Base-by-base conservation (phyloP, 2,888 invertebrate species). In the Agrilus biguttatus region DNA sequence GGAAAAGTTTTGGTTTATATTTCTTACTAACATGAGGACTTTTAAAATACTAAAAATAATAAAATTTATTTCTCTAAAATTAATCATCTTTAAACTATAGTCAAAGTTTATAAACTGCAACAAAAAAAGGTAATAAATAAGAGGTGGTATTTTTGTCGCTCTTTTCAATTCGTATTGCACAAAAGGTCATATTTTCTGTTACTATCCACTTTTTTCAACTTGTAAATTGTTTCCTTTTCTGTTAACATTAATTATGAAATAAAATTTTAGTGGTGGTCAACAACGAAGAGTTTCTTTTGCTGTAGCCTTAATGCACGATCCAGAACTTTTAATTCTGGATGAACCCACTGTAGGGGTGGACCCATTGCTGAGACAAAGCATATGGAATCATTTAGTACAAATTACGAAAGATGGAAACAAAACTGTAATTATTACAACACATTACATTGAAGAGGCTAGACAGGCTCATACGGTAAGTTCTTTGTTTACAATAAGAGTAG, bases 341-440 rank as follows among this genome's bases (percentile, higher is more conserved):
- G 92, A 92, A 66, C 91, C 91, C 0, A 92, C 91, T 0, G 91
- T 92, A 37, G 91, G 91, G 4, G 91, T 92, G 43, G 91, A 92
- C 72, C 91, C 91, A 0, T 71, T 89, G 50, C 74, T 93, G 40
- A 72, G 90, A 14, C 87, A 88, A 69, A 88, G 89, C 65, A 93
- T 93, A 63, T 93, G 93, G 93, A 88, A 87, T 56, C 90, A 93
- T 62, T 71, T 93, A 62, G 84, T 91, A 45, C 80, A 87, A 59
- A 86, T 93, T 60, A 88, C 91, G 53, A 83, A 85, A 68, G 83
- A 84, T 49, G 85, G 87, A 34, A 83, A 86, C 65, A 92, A 89
- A 66, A 93, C 93, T 14, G 92, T 93, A 53, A 90, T 87, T 52
- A 85, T 87, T 48, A 88, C 87, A 51, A 87, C 93, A 60, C 88